Conservation (phyloP, 1,140 invertebrate genomes). For the Temnothorax curvispinosus region DNA sequence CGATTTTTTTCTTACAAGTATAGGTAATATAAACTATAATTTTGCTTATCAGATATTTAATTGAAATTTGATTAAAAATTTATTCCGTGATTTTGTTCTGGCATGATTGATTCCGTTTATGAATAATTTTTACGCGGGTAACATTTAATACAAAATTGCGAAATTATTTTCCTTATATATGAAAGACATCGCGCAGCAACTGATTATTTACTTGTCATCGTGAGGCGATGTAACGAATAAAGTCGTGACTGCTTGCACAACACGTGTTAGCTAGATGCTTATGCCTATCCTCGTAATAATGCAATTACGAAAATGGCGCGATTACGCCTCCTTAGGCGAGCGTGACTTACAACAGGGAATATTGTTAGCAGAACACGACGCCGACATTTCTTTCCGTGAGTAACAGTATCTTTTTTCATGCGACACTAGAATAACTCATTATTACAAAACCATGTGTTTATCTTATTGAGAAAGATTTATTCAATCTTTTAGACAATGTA, state of each 20-base stretch:
- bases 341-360: slow-evolving; percentile 42
- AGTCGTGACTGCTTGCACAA: slow-evolving; percentile 77
- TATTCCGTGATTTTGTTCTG: not conserved
- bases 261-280: slow-evolving; percentile 71
- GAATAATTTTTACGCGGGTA: not conserved
- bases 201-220: slow-evolving; percentile 75
- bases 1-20: not conserved
- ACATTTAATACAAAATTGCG: not conserved
- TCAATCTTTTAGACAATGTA: slow-evolving; percentile 10
- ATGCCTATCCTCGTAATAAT: slow-evolving; percentile 81
- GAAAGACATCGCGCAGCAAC: slow-evolving; percentile 29
- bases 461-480: slow-evolving; percentile 32
- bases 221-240: slow-evolving; percentile 78
- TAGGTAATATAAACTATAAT: not conserved
- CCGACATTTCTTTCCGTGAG: slow-evolving; percentile 34
- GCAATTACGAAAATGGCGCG: slow-evolving; percentile 82
- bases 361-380: slow-evolving; percentile 10
- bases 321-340: slow-evolving; percentile 78
- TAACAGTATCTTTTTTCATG: slow-evolving; percentile 19
- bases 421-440: not conserved
- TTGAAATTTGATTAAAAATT: not conserved
- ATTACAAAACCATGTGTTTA: slow-evolving; percentile 37
- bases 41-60: not conserved
- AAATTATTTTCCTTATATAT: slow-evolving; percentile 28
- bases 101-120: not conserved